Percentiles rank a stretch among this genome's conserved stretches.
Conservation (phyloP, 2,113 vertebrate genomes). For the Gavia stellata region DNA sequence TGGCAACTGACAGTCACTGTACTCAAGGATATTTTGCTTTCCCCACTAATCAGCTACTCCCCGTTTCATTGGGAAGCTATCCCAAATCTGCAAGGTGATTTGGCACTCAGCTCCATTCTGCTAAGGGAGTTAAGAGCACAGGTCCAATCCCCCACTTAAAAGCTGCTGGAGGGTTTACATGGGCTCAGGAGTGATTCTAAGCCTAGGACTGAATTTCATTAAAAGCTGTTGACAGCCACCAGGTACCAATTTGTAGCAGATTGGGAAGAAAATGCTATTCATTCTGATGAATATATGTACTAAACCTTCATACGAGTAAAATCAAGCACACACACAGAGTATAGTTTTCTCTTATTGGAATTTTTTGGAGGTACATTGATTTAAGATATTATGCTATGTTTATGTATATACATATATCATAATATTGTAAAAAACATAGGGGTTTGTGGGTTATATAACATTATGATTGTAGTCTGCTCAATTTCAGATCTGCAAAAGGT, state of each 20-base stretch:
- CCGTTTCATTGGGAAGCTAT: neutral
- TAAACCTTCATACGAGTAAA: neutral
- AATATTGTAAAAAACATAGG: neutral
- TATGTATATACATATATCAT: neutral
- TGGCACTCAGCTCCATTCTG: neutral
- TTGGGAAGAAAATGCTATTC: neutral
- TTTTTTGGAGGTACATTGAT: neutral
- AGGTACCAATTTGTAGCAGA: neutral
- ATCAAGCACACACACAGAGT: neutral
- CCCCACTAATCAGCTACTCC: neutral
- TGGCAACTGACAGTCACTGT: neutral
- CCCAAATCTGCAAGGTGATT: conserved; percentile 18
- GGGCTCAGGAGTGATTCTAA: conserved; percentile 15
- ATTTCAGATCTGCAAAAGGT: neutral
- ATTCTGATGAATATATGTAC: neutral
- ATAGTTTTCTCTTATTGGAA: neutral
- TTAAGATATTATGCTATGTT: neutral
- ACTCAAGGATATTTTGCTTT: conserved; percentile 30
- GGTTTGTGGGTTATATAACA: neutral
- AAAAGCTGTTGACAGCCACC: neutral
- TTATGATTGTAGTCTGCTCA: neutral
- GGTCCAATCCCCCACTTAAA: conserved; percentile 6
- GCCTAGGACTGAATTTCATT: neutral
- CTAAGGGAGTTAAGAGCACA: neutral
- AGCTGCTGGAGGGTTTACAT: conserved; percentile 20